phyloP scores from a whole-genome alignment of 2,888 invertebrate genomes.

The Orchesella flavescens region DNA sequence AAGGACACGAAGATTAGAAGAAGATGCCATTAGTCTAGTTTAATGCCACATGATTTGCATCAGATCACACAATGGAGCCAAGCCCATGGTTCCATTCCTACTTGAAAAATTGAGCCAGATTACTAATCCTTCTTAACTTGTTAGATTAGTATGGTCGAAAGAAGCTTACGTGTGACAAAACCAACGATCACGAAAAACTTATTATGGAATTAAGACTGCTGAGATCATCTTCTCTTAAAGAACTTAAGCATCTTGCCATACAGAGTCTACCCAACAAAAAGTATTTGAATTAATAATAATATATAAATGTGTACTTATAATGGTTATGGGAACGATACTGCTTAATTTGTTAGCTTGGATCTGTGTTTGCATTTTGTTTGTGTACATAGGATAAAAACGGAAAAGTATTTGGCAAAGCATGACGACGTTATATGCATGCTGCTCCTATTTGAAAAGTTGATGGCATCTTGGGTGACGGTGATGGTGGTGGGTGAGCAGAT shows the following conservation, averaged over 20 bases:
- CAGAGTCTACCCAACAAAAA: background rate
- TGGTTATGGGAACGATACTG: background rate
- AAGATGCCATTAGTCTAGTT: slow-evolving; percentile 39
- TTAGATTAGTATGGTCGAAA: slow-evolving; percentile 16
- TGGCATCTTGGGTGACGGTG: slow-evolving; percentile 37
- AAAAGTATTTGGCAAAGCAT: slow-evolving; percentile 2
- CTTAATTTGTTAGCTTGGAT: slow-evolving; percentile 18
- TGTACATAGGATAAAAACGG: background rate
- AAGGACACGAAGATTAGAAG: slow-evolving; percentile 16
- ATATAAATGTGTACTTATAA: background rate
- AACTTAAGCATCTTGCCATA: background rate
- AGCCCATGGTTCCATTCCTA: slow-evolving; percentile 9
- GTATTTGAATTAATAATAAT: too few relatives aligned
- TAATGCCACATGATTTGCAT: slow-evolving; percentile 40
- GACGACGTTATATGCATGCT: background rate
- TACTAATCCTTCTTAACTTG: slow-evolving; percentile 35
- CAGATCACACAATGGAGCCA: slow-evolving; percentile 10
- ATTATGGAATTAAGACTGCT: background rate
- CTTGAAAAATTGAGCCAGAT: slow-evolving; percentile 14
- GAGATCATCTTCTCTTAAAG: too few relatives aligned
- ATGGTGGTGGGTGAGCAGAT: slow-evolving; percentile 47
- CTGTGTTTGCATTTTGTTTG: slow-evolving; percentile 12
- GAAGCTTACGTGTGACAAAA: background rate
- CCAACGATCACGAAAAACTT: slow-evolving; percentile 9
- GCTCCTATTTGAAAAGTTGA: slow-evolving; percentile 45